Base-by-base conservation (phyloP, 2,888 invertebrate genomes). In the Rhabditoides inermis region DNA sequence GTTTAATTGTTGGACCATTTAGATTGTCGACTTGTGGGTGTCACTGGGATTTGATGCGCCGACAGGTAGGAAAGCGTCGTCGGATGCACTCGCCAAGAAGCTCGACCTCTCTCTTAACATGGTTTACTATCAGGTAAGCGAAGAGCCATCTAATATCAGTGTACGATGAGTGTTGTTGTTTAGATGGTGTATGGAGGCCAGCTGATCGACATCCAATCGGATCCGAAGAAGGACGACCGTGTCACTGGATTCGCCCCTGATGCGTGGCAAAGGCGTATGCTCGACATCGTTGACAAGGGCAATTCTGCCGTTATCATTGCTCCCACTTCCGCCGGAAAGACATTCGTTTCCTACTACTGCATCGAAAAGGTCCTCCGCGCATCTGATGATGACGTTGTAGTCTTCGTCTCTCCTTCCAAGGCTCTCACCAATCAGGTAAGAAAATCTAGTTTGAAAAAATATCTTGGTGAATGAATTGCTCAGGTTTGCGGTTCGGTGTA, bases 281-380 rank as follows among this genome's bases (percentile, higher is more conserved):
- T 78, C 36, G 73, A 77, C 50, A 72, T 70, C 10, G 73, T 78
- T n/a, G 77, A 77, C 50, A 63, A 70, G 53, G 69, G 70, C 42
- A 69, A 78, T 45, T 77, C 77, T 7, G 77, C 77, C 10, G 58
- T 78, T 22, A 77, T 78, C 52, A 71, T 77, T 22, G 77, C 78
- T 2, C 78, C 78, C 1, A 78, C 78, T 0, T 78, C 78, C 12
- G 77, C 77, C 47, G 78, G 78, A 56, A 78, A 78, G 60, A 78
- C 78, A 5, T 77, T 77, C 68, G 76, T 77, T 40, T 76, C 77
- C 2, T 78, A 78, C 61, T 77, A 78, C 53, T 77, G 77, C 58
- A 78, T 78, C 66, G 76, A 77, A 61, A 74, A 75, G 58, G 72
- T 78, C 12, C 65, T 78, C 32, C 68, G 73, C 37, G 65, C 70